phyloP scores from a whole-genome alignment of 2,888 invertebrate species.

The Parthenolecanium corni region DNA sequence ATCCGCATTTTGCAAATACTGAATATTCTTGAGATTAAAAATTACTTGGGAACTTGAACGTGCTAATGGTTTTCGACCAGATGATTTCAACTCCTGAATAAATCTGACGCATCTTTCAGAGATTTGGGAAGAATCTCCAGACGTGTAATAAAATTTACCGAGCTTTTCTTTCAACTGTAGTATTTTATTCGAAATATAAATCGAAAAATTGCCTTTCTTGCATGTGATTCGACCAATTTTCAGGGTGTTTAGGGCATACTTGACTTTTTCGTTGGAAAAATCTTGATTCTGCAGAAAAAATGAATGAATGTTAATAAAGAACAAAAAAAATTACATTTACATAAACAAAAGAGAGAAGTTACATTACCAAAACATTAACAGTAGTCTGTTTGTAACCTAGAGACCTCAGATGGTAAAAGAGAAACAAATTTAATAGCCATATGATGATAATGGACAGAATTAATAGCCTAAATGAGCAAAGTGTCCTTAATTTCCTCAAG shows the following conservation, averaged over 20 bases:
- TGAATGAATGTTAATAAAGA: not conserved
- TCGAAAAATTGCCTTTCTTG: not conserved
- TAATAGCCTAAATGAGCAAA: not conserved
- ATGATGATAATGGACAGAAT: not conserved
- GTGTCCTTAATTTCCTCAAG: not conserved
- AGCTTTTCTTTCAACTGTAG: not conserved
- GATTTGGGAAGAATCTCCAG: not conserved
- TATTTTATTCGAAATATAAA: not conserved
- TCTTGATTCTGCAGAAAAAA: not conserved
- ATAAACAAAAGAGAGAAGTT: not conserved
- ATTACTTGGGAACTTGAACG: not conserved
- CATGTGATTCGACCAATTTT: not conserved
- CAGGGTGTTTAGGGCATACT: not conserved
- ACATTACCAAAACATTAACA: conserved; percentile 3
- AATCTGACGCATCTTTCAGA: conserved; percentile 5
- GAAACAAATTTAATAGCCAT: conserved; percentile 1
- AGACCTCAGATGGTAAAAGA: not conserved
- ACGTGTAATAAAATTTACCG: not conserved
- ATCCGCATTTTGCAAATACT: not conserved
- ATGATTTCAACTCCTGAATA: not conserved
- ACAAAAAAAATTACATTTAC: not conserved
- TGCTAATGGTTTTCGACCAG: not conserved
- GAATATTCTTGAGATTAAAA: not conserved
- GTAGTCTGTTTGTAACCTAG: not conserved
- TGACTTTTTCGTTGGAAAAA: not conserved